Evolutionary conservation across 1,140 invertebrate species (phyloP).

Genomic region (Anoplophora glabripennis): DNA sequence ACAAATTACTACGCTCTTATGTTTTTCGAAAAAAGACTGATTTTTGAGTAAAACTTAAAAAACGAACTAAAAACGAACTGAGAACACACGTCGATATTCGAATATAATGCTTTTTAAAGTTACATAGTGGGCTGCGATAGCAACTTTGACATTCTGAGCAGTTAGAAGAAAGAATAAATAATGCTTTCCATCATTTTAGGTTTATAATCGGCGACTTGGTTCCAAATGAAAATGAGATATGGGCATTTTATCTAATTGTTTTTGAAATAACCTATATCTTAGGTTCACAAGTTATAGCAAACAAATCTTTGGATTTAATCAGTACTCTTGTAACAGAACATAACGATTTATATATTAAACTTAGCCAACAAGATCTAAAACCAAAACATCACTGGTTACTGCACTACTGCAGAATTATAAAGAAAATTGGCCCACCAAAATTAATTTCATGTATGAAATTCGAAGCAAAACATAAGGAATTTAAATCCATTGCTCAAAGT

Average conservation of each 20-base stretch:
- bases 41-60: too few species aligned
- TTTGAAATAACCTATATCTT: slow-evolving; percentile 34
- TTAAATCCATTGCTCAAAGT: slow-evolving; percentile 32
- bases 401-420: slow-evolving; percentile 35
- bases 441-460: slow-evolving; percentile 34
- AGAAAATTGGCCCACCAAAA: slow-evolving; percentile 27
- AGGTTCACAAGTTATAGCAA: slow-evolving; percentile 11
- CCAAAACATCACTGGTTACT: slow-evolving; percentile 39
- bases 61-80: too few species aligned
- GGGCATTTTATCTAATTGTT: slow-evolving; percentile 33
- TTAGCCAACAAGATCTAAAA: slow-evolving; percentile 32
- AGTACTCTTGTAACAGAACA: slow-evolving; percentile 7
- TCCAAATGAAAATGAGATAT: slow-evolving; percentile 25
- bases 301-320: slow-evolving; percentile 23
- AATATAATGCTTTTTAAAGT: too few species aligned
- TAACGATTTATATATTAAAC: slow-evolving; percentile 2
- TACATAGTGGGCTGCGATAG: too few species aligned
- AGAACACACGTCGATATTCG: too few species aligned
- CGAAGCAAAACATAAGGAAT: slow-evolving; percentile 38
- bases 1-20: too few species aligned
- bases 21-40: too few species aligned
- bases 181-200: too few species aligned
- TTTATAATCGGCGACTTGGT: slow-evolving; percentile 36
- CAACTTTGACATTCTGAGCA: too few species aligned
- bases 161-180: too few species aligned